Evolutionary conservation across 2,113 vertebrate genomes (phyloP).

Genomic region (Python bivittatus): DNA sequence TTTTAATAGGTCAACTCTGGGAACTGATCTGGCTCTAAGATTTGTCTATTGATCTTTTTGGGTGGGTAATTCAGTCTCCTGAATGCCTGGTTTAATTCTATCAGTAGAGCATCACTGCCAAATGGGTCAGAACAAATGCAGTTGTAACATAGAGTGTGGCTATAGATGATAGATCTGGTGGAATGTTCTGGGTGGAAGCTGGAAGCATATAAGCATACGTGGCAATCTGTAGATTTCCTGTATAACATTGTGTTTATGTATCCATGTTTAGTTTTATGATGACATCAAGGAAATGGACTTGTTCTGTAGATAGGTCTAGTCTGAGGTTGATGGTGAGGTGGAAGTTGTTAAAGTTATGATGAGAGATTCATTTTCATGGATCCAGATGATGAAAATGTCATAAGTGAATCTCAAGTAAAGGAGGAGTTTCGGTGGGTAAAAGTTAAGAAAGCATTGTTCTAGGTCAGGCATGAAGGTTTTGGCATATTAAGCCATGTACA

Average conservation of each 20-base stretch:
- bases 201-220: not conserved
- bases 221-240: not conserved
- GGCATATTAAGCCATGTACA: not conserved
- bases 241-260: not conserved
- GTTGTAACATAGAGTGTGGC: no score
- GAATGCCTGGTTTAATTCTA: no score
- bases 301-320: not conserved
- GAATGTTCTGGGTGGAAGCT: no score
- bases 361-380: not conserved
- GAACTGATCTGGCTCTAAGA: no score
- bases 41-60: no score
- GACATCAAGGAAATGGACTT: not conserved
- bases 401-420: not conserved
- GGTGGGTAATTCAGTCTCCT: no score
- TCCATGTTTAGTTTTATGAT: not conserved
- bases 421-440: not conserved
- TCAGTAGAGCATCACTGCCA: no score
- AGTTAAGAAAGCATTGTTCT: not conserved
- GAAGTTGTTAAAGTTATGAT: not conserved
- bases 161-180: no score
- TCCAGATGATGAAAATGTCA: not conserved
- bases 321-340: not conserved
- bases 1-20: no score
- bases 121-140: no score
- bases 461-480: not conserved